Base-by-base conservation (phyloP, 30 jellyfish, hydroid and myxozoan genomes). In the Cassiopea xamachana region DNA sequence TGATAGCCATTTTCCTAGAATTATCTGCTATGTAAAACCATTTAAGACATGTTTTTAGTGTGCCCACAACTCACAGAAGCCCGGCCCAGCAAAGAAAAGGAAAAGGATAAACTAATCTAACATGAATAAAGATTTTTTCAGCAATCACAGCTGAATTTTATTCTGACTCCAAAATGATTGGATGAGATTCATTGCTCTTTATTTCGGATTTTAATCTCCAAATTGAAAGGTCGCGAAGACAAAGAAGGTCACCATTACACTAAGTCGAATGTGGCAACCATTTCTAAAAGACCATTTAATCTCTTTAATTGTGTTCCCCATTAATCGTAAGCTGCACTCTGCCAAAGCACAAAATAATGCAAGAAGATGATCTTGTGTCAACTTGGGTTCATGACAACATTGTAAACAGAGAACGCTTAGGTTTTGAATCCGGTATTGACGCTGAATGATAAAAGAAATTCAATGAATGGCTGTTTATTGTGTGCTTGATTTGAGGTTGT, bases 131-230 rank as follows among this genome's bases (percentile, higher is more conserved):
- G 27, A 74, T 71, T 46, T 88, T 79, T 88, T 78, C 70, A 88
- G 82, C 95, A 88, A 88, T 88, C 79, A 77, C 95, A 88, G 77
- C 45, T 77, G 95, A 74, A 68, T 82, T 79, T 67, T 64, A 70
- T 60, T 64, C 82, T 70, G 95, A 88, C 95, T 88, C 95, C 95
- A 49, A 15, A n/a, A n/a, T 88, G 90, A 88, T 88, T 55, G 91
- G 95, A 88, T 88, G 90, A 88, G 62, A 77, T 79, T 79, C 90
- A 79, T 79, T 90, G 69, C 9, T 75, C 86, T 77, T 88, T 88
- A 74, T 79, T 51, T 75, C 60, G 55, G 80, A 17, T 44, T 78
- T 71, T 88, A 88, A 88, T 88, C 95, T 90, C 67, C 64, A 50
- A 79, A 17, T 84, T 80, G 83, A 49, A 79, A 64, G 74, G 89